These are phyloP conservation scores for Hoplias malabaricus DNA, from an alignment of 2,113 vertebrate genomes.

Conservation along the genomic window DNA sequence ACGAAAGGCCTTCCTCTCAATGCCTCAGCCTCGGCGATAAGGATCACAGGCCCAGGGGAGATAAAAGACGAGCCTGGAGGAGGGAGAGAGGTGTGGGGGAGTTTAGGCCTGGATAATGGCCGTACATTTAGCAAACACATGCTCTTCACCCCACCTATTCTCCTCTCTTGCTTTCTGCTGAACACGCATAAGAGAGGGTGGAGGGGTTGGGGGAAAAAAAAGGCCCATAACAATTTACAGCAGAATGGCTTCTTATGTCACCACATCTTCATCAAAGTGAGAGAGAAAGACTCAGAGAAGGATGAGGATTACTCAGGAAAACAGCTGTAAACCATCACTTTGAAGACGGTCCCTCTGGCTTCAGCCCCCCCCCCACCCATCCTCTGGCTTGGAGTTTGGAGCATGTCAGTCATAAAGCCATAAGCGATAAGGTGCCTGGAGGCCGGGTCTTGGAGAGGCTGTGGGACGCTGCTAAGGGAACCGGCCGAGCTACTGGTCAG, in stretches of 20 bases:
- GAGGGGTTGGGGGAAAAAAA: constrained; percentile 39
- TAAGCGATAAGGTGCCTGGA: constrained; percentile 76
- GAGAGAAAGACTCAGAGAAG: constrained; percentile 35
- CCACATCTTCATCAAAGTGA: constrained; percentile 66
- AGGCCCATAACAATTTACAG: constrained; percentile 82
- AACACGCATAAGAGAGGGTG: constrained; percentile 63
- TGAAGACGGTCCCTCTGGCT: constrained; percentile 79
- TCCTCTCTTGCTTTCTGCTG: constrained; percentile 69
- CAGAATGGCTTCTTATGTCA: constrained; percentile 83
- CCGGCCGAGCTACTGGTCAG: background rate
- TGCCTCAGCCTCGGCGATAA: constrained; percentile 76
- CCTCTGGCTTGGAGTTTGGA: constrained; percentile 64
- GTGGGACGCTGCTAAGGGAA: constrained; percentile 52
- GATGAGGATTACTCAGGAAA: constrained; percentile 67
- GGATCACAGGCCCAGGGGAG: constrained; percentile 69
- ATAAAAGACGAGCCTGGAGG: constrained; percentile 73
- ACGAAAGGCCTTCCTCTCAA: constrained; percentile 80
- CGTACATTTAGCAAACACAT: constrained; percentile 73
- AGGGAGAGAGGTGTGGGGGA: constrained; percentile 49
- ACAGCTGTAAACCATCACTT: constrained; percentile 95
- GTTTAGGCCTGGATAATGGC: constrained; percentile 68
- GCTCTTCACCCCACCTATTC: constrained; percentile 63
- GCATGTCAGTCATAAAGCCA: constrained; percentile 82
- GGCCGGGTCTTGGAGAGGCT: constrained; percentile 68
- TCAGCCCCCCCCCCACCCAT: constrained; percentile 63